Evolutionary conservation across 1,140 invertebrate species (phyloP), one percentile per base, ranked within the genome.

Genomic region (Brachionus asplanchnoidis): DNA sequence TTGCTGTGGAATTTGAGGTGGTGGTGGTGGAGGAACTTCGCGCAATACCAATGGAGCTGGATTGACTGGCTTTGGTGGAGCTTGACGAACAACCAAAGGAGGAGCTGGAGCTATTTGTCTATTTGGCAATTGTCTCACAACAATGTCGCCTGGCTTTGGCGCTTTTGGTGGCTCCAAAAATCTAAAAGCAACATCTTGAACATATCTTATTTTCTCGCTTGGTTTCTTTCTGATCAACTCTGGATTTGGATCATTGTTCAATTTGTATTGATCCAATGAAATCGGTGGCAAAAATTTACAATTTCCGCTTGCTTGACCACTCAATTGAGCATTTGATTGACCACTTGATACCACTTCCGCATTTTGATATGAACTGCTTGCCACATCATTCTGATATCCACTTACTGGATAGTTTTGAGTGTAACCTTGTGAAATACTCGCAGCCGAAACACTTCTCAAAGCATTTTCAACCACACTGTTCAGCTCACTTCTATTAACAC

Each of bases 211-310:
- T 65, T 40, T 60, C 14, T 60, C 79, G 32, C 17, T 82, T 60
- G 65, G 65, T 82, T 46, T 60, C 53, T 82, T 82, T 60, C 53
- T 17, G 12, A 82, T 36, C 53, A 82, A 40, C 23, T 82, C 79
- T 46, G 79, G 79, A 68, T 82, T 82, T 44, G 79, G 65, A 68
- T 82, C 79, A 68, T 82, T 82, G 79, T 65, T 65, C 36, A 82
- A 82, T 68, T 82, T 60, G 53, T 82, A 82, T 28, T 77, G 40
- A 50, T 77, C 73, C 42, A 77, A 50, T 77, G 40, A 46, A 12
- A 77, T 50, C 26, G 73, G 73, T 77, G 73, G 73, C 20, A 77
- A 26, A 50, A 77, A 77, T 50, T 44, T 77, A 77, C 73, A 77
- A 77, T 77, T 77, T 50, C 23, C 73, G 50, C 23, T 77, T 46